These are phyloP conservation scores for Mesitornis unicolor DNA, from an alignment of 2,113 vertebrate species.

Conservation along the genomic window DNA sequence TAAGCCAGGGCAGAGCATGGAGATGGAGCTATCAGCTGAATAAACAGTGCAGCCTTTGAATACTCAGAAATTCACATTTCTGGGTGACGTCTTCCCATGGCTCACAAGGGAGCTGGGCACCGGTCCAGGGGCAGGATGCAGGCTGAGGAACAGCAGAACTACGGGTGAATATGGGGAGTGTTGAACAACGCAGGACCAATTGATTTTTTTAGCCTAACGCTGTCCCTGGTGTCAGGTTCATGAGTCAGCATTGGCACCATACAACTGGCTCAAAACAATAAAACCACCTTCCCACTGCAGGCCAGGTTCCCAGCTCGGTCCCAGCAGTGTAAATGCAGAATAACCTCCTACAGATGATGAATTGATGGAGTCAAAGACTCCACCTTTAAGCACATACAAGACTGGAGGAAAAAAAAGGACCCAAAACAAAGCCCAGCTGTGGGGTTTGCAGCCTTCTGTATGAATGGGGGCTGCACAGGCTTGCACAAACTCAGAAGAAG, in stretches of 20 bases:
- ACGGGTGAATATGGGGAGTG: not conserved
- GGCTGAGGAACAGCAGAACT: slow-evolving; percentile 13
- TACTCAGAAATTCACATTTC: slow-evolving; percentile 42
- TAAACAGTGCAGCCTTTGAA: slow-evolving; percentile 52
- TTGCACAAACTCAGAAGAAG: not conserved
- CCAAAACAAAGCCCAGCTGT: slow-evolving; percentile 37
- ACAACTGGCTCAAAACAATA: not conserved
- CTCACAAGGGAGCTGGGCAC: slow-evolving; percentile 7
- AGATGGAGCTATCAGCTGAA: not conserved
- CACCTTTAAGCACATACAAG: not conserved
- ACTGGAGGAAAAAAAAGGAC: not conserved
- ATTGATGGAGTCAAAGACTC: not conserved
- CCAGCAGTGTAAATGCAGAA: not conserved
- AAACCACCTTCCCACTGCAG: not conserved
- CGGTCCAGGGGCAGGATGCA: not conserved
- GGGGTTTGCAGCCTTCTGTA: not conserved
- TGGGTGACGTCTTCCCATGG: slow-evolving; percentile 45
- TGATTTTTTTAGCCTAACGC: not conserved
- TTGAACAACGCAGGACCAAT: not conserved
- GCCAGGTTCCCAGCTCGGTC: not conserved
- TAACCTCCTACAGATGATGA: not conserved
- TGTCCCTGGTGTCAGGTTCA: slow-evolving; percentile 9
- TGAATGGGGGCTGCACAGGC: not conserved
- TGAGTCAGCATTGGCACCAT: slow-evolving; percentile 42
- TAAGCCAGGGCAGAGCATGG: not conserved